phyloP scores from a whole-genome alignment of 2,888 invertebrate genomes.

The Auanema freiburgensis region DNA sequence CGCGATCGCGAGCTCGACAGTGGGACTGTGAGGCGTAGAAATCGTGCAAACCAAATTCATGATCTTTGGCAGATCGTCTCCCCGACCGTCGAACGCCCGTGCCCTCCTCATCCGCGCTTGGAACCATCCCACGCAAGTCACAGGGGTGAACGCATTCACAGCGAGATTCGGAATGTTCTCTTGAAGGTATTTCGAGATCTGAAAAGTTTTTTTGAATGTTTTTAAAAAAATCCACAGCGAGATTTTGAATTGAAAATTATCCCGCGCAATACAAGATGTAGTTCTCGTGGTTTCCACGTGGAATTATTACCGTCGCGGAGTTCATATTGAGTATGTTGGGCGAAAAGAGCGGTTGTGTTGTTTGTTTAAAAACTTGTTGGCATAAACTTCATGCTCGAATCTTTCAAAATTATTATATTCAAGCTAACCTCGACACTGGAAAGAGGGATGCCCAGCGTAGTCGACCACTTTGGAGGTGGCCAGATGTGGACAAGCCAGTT shows the following conservation, averaged over 20 bases:
- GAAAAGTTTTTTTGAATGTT: conserved; percentile 15
- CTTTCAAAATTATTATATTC: too few relatives aligned
- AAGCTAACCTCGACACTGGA: conserved; percentile 58
- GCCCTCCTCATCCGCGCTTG: conserved; percentile 8
- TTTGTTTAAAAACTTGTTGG: background rate
- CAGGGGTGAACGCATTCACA: conserved; percentile 61
- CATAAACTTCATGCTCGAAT: too few relatives aligned
- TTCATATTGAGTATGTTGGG: too few relatives aligned
- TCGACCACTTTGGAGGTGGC: conserved; percentile 60
- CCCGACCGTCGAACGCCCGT: too few relatives aligned
- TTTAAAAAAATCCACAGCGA: too few relatives aligned
- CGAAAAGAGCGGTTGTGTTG: background rate
- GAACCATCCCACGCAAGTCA: conserved; percentile 46
- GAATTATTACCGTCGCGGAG: too few relatives aligned
- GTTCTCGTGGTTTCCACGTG: too few relatives aligned
- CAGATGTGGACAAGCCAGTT: conserved; percentile 62
- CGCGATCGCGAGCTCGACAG: conserved; percentile 40
- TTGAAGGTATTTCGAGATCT: conserved; percentile 55
- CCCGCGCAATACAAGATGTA: too few relatives aligned
- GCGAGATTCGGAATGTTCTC: conserved; percentile 30
- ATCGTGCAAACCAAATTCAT: conserved; percentile 38
- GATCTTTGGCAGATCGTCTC: conserved; percentile 1
- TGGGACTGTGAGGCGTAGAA: conserved; percentile 55
- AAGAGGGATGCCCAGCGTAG: conserved; percentile 62
- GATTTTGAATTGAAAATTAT: too few relatives aligned